Evolutionary conservation across 2,113 vertebrate species (phyloP).

Genomic region (Climacteris rufus): DNA sequence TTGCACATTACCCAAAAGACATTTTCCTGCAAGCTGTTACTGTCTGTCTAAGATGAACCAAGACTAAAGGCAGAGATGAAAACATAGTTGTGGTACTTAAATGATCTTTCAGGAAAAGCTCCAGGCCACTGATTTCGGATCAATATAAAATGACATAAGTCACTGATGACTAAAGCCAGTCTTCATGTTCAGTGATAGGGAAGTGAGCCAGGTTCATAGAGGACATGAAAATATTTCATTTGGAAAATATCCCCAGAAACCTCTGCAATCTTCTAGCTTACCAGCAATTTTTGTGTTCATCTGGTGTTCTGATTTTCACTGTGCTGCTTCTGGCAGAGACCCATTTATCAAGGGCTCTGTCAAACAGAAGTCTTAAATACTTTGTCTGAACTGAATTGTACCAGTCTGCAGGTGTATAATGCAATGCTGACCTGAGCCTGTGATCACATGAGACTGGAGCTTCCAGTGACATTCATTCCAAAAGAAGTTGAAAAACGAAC

Average conservation of each 20-base stretch:
- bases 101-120: background rate
- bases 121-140: background rate
- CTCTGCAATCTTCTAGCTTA: background rate
- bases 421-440: background rate
- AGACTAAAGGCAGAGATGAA: background rate
- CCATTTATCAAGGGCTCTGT: background rate
- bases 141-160: background rate
- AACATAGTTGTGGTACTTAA: background rate
- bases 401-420: background rate
- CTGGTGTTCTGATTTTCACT: background rate
- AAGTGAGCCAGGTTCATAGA: background rate
- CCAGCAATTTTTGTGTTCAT: background rate
- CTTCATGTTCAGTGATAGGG: background rate
- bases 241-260: slow-evolving; percentile 3
- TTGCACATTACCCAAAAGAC: background rate
- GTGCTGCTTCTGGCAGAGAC: background rate
- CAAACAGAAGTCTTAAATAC: background rate
- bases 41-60: background rate
- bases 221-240: slow-evolving; percentile 24
- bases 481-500: background rate
- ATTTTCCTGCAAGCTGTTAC: background rate
- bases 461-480: background rate
- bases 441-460: background rate
- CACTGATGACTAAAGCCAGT: background rate
- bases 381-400: background rate